Evolutionary conservation across 1,140 invertebrate genomes (phyloP), one percentile per base, ranked within the genome.

Genomic region (Battus philenor): DNA sequence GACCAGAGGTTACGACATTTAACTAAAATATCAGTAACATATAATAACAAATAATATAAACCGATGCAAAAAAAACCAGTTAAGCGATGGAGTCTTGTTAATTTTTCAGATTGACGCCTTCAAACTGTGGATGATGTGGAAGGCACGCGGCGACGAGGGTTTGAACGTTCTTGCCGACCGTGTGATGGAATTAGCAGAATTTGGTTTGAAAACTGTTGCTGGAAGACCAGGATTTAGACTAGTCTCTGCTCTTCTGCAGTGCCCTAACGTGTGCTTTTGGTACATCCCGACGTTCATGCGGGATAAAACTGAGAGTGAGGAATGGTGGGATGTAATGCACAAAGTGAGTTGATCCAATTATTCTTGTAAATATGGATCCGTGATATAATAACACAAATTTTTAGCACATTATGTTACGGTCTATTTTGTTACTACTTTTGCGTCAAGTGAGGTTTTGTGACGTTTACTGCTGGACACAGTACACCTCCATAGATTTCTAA

Each of bases 81-180:
- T n/a, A n/a, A n/a, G n/a, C n/a, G n/a, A n/a, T n/a, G n/a, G n/a
- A n/a, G n/a, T n/a, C n/a, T n/a, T n/a, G 6, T 27, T 7, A 27
- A 7, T 7, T 9, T 72, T 68, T 1, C 59, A 90, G 90, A 93
- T 95, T 45, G 97, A 98, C 75, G 92, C 94, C 0, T 92, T 97
- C 56, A 98, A 98, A 81, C 86, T 98, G 5, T 98, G 96, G 96
- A 77, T 97, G 18, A 95, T 97, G 92, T 96, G 97, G 91, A 93
- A 94, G 72, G 92, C 92, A 1, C 87, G 92, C 1, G 93, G 94
- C 0, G 89, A 90, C 11, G 60, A 63, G 1, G 89, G 89, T 0
- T 85, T 94, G 2, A 73, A 73, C 44, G 49, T 66, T 0, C 79
- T 90, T 0, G 87, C 93, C 0, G 92, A 95, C 36, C 86, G 89